phyloP scores from a whole-genome alignment of 2,888 invertebrate genomes.

The Anoplius nigerrimus region DNA sequence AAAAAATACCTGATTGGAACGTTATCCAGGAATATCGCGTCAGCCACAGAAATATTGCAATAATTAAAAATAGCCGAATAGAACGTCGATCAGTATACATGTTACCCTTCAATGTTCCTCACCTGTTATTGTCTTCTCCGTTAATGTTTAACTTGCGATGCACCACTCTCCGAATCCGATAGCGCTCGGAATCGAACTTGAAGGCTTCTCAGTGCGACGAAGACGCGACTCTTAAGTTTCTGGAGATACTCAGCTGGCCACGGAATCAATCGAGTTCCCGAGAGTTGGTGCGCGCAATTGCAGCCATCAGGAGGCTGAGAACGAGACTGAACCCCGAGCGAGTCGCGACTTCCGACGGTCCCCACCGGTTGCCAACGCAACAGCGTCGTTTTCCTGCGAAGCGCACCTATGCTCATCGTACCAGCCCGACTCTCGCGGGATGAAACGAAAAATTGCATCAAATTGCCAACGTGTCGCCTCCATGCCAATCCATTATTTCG shows the following conservation, averaged over 20 bases:
- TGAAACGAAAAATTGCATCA: no score
- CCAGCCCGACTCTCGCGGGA: no score
- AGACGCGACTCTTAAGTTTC: not conserved
- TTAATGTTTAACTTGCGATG: not conserved
- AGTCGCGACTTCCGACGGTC: slow-evolving; percentile 26
- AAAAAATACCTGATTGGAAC: no score
- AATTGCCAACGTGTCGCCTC: no score
- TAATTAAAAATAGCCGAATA: no score
- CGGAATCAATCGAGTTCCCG: slow-evolving; percentile 16
- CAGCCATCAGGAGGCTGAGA: slow-evolving; percentile 46
- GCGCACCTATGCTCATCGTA: no score
- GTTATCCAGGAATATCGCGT: no score
- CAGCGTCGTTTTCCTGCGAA: not conserved
- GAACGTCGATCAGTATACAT: no score
- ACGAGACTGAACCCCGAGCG: slow-evolving; percentile 48
- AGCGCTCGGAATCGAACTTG: not conserved
- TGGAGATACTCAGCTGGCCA: not conserved
- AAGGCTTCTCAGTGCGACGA: not conserved
- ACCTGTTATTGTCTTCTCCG: not conserved
- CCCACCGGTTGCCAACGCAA: slow-evolving; percentile 36
- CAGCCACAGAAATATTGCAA: no score
- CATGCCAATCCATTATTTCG: no score
- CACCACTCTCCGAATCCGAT: no score
- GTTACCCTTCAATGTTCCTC: not conserved
- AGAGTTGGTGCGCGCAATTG: slow-evolving; percentile 36